These are phyloP conservation scores for Ischnus inquisitorius DNA, from an alignment of 2,888 invertebrate species.

Conservation along the genomic window DNA sequence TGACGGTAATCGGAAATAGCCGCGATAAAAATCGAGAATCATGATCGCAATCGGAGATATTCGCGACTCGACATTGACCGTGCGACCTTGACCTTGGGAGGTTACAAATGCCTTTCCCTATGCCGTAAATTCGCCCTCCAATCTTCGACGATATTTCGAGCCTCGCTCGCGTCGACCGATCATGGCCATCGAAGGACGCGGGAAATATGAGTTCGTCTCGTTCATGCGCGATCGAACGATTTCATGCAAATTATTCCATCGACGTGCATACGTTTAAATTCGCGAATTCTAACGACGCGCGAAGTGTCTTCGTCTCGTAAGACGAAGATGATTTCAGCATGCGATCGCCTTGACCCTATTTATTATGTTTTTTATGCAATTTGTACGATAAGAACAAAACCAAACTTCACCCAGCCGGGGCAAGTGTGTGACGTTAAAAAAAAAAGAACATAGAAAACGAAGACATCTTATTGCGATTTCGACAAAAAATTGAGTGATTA, in stretches of 20 bases:
- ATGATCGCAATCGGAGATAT: neutral
- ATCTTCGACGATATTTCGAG: conserved; percentile 5
- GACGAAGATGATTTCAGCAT: conserved; percentile 12
- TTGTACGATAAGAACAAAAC: neutral
- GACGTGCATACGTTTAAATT: conserved; percentile 32
- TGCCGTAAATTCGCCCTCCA: conserved; percentile 25
- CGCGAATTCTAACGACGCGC: conserved; percentile 47
- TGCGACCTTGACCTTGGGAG: conserved; percentile 4
- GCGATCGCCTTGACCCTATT: conserved; percentile 38
- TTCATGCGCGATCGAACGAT: conserved; percentile 40
- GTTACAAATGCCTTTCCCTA: conserved; percentile 40
- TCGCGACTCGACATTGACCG: conserved; percentile 31
- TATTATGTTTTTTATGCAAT: neutral
- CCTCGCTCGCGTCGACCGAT: conserved; percentile 17
- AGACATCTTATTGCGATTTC: neutral
- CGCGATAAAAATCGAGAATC: neutral
- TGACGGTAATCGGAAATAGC: neutral
- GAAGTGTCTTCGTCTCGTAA: no score
- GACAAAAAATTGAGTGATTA: neutral
- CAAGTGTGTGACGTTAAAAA: no score
- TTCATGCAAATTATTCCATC: conserved; percentile 61
- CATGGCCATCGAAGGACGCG: neutral
- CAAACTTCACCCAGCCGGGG: no score
- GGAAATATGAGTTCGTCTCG: conserved; percentile 4
- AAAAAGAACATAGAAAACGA: neutral